These are phyloP conservation scores for Sebastes diploproa DNA, from an alignment of 2,797 vertebrate species.

Conservation along the genomic window DNA sequence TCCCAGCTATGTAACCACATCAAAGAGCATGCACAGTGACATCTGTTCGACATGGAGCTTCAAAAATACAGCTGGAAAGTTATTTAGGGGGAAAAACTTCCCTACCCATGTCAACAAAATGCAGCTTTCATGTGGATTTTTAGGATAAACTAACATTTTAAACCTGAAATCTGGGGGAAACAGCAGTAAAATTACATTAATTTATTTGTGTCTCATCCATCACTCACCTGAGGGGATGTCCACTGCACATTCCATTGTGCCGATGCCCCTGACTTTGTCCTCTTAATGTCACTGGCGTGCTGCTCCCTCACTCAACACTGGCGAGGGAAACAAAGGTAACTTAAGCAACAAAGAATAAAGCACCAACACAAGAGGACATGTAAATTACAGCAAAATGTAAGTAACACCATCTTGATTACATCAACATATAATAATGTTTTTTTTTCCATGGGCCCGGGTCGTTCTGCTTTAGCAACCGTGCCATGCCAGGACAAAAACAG, in stretches of 20 bases:
- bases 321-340: constrained; percentile 2
- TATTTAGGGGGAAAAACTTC: not conserved
- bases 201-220: not conserved
- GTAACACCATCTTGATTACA: not conserved
- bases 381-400: not conserved
- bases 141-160: not conserved
- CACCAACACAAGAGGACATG: not conserved
- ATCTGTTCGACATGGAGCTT: not conserved
- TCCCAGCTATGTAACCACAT: not conserved
- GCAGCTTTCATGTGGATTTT: not conserved
- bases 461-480: too few species aligned
- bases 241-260: constrained; percentile 85
- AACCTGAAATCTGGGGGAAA: not conserved
- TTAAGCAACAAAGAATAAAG: not conserved
- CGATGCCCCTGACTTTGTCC: constrained; percentile 35
- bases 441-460: too few species aligned
- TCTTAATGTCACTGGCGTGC: constrained; percentile 19
- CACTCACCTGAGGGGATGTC: constrained; percentile 74
- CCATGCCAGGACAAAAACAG: too few species aligned
- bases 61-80: not conserved
- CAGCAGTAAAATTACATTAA: not conserved
- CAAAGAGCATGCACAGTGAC: not conserved
- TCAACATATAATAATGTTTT: not conserved
- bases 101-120: not conserved
- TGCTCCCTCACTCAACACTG: constrained; percentile 43